phyloP scores from a whole-genome alignment of 2,113 vertebrate species.

The Ammospiza nelsoni region DNA sequence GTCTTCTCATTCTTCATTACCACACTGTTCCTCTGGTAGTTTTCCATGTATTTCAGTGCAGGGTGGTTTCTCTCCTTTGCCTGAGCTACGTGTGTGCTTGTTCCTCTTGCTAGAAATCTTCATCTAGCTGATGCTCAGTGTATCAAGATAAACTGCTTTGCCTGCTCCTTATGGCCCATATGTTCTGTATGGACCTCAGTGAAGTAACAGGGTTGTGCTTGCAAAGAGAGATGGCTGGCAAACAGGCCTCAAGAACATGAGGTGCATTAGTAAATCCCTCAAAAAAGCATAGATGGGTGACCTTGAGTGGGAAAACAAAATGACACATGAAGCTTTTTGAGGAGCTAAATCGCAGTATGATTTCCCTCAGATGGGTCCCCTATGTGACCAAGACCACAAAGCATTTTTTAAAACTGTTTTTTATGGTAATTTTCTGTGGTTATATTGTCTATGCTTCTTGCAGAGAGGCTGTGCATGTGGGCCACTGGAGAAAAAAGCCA shows the following conservation, averaged over 20 bases:
- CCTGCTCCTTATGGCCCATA: background rate
- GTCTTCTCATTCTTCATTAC: background rate
- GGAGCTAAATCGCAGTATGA: background rate
- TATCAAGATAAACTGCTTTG: background rate
- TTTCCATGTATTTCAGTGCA: background rate
- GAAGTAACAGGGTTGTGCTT: background rate
- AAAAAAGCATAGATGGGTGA: background rate
- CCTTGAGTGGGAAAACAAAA: background rate
- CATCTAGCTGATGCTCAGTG: background rate
- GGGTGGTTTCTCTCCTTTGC: background rate
- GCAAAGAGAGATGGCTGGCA: background rate
- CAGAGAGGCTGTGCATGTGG: background rate
- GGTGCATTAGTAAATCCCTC: background rate
- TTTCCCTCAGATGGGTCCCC: background rate
- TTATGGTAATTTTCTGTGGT: background rate
- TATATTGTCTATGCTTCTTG: background rate
- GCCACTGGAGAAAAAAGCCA: background rate
- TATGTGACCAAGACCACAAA: background rate
- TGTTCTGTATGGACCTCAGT: background rate
- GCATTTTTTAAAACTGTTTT: background rate
- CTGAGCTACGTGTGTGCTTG: rapidly evolving
- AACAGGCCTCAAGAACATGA: background rate
- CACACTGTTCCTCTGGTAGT: background rate
- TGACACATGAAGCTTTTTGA: background rate
- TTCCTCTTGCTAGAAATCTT: background rate